Percentiles rank a stretch among this genome's conserved stretches.
Conservation (phyloP, 2,113 vertebrate species). For the Actinemys pallida region DNA sequence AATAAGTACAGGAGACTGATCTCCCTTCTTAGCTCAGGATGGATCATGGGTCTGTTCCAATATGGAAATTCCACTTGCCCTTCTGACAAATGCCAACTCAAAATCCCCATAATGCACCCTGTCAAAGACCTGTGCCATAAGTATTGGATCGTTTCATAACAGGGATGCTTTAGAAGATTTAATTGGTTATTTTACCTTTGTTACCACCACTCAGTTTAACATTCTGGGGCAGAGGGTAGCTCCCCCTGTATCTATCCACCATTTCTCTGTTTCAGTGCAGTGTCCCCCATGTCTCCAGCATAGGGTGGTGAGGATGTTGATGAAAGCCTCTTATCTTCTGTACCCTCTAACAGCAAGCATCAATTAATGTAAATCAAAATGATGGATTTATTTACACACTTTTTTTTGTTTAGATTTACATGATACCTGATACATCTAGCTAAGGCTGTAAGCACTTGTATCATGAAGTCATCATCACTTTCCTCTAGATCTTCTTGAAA, state of each 20-base stretch:
- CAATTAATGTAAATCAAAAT: background rate
- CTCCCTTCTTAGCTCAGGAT: background rate
- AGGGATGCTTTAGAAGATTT: background rate
- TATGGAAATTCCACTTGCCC: background rate
- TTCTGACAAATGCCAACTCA: background rate
- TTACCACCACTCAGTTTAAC: background rate
- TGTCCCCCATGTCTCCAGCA: background rate
- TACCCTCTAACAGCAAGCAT: background rate
- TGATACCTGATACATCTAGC: background rate
- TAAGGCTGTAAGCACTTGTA: background rate
- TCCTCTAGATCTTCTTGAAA: background rate
- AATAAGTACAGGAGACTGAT: background rate
- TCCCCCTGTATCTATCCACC: background rate
- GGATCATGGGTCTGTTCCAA: background rate
- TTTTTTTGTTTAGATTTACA: background rate
- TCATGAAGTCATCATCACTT: background rate
- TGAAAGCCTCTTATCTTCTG: background rate
- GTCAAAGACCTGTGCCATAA: background rate
- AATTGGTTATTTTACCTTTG: background rate
- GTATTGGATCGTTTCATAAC: background rate
- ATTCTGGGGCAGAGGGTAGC: background rate
- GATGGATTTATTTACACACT: background rate
- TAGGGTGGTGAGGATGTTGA: background rate
- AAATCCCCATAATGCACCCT: background rate
- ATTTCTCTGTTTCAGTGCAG: background rate